phyloP scores from a whole-genome alignment of 2,797 vertebrate species.

The Chloroceryle amazona region DNA sequence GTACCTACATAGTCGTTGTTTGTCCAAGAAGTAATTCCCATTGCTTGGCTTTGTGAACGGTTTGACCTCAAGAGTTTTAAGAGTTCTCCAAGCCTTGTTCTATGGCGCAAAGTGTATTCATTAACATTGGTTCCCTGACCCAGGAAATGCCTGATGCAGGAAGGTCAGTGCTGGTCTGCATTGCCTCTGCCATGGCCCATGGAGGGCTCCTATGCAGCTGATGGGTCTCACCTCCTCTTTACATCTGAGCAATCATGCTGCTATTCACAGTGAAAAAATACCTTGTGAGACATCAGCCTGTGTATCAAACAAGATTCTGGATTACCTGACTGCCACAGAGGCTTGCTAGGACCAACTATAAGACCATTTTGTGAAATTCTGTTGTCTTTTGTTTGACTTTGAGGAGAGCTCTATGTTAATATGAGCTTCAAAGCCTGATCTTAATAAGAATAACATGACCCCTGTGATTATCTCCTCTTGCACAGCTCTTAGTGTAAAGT shows the following conservation, averaged over 20 bases:
- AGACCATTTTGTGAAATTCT: background rate
- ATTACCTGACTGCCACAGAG: background rate
- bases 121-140: accelerated
- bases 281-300: background rate
- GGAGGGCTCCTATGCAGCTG: background rate
- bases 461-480: background rate
- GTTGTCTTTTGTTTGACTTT: background rate
- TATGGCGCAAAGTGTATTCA: background rate
- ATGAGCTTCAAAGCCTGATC: background rate
- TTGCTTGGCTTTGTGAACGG: background rate
- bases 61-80: background rate
- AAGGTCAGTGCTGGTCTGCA: background rate
- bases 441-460: background rate
- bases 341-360: background rate
- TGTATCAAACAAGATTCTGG: accelerated
- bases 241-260: background rate
- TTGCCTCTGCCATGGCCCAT: accelerated
- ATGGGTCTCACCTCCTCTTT: background rate
- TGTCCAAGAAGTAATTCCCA: background rate
- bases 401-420: background rate
- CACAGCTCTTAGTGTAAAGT: background rate
- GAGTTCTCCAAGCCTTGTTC: accelerated
- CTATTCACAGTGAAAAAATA: background rate
- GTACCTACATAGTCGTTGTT: background rate
- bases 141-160: background rate